Percentiles rank a stretch among this genome's conserved stretches.
These are phyloP conservation scores for Hyles euphorbiae DNA, from an alignment of 1,140 invertebrate species.

Conservation along the genomic window DNA sequence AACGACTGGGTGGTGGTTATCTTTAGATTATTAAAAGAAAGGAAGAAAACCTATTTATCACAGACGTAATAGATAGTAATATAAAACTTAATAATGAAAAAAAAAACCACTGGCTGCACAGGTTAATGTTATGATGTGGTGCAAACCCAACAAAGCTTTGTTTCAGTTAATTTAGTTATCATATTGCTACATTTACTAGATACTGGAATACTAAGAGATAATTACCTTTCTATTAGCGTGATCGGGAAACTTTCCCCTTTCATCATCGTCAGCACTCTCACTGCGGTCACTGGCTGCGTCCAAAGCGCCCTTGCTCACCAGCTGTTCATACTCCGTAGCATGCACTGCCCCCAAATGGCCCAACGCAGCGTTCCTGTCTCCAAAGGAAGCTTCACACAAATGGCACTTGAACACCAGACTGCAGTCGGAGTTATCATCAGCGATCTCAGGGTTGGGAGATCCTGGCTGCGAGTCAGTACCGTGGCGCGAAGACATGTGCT, in stretches of 20 bases:
- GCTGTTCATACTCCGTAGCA: conserved; percentile 81
- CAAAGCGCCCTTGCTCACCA: conserved; percentile 87
- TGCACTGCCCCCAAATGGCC: conserved; percentile 87
- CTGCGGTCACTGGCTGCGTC: conserved; percentile 78
- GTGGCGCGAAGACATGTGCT: conserved; percentile 85
- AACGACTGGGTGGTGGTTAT: too few species aligned
- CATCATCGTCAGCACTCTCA: conserved; percentile 76
- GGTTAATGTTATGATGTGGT: too few species aligned
- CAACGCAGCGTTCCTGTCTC: conserved; percentile 85
- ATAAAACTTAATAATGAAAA: too few species aligned
- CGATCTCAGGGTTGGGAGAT: conserved; percentile 57
- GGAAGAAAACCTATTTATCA: too few species aligned
- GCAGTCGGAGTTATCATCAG: conserved; percentile 75
- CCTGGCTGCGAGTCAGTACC: conserved; percentile 60
- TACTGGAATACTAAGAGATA: neutral
- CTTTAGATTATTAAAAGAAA: too few species aligned
- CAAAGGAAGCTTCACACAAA: conserved; percentile 91
- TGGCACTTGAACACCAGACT: conserved; percentile 95
- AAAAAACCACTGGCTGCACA: too few species aligned
- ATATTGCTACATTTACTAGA: too few species aligned
- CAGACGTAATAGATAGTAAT: too few species aligned
- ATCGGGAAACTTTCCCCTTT: conserved; percentile 86
- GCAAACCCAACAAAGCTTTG: too few species aligned
- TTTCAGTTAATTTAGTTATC: too few species aligned
- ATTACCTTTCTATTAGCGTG: conserved; percentile 90